Percentiles rank a stretch among this genome's conserved stretches.
These are phyloP conservation scores for Leucophora obtusa DNA, from an alignment of 2,888 invertebrate genomes.

Conservation along the genomic window DNA sequence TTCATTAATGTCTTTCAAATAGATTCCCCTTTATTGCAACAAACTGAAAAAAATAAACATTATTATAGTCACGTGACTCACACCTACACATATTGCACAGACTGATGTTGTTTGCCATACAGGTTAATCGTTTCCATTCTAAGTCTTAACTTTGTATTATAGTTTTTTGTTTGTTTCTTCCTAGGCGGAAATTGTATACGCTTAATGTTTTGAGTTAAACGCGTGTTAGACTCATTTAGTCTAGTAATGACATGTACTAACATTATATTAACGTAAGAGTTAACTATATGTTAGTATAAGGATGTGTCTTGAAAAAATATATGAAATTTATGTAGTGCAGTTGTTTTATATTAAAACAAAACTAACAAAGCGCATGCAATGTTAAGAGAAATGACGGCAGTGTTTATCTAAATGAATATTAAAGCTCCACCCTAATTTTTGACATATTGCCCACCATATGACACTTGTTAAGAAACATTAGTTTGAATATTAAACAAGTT, in stretches of 20 bases:
- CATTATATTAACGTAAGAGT: slow-evolving; percentile 19
- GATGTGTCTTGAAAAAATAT: slow-evolving; percentile 38
- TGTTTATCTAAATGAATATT: slow-evolving; percentile 23
- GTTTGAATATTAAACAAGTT: slow-evolving; percentile 34
- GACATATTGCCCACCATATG: slow-evolving; percentile 35
- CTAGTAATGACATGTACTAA: slow-evolving; percentile 44
- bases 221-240: slow-evolving; percentile 57
- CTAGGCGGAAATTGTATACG: slow-evolving; percentile 51
- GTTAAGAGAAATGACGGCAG: not conserved
- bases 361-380: slow-evolving; percentile 47
- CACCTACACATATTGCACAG: slow-evolving; percentile 59
- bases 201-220: slow-evolving; percentile 48
- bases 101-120: slow-evolving; percentile 37
- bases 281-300: slow-evolving; percentile 50
- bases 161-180: not conserved
- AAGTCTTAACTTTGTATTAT: slow-evolving; percentile 27
- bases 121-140: slow-evolving; percentile 38
- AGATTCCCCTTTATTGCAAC: slow-evolving; percentile 27
- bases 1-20: slow-evolving; percentile 53
- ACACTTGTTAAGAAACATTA: slow-evolving; percentile 41
- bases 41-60: slow-evolving; percentile 27
- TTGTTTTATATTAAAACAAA: slow-evolving; percentile 24
- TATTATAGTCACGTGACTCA: slow-evolving; percentile 66
- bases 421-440: slow-evolving; percentile 32
- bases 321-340: slow-evolving; percentile 45